Conservation (phyloP, 1,140 invertebrate species). For the Drosophila funebris region DNA sequence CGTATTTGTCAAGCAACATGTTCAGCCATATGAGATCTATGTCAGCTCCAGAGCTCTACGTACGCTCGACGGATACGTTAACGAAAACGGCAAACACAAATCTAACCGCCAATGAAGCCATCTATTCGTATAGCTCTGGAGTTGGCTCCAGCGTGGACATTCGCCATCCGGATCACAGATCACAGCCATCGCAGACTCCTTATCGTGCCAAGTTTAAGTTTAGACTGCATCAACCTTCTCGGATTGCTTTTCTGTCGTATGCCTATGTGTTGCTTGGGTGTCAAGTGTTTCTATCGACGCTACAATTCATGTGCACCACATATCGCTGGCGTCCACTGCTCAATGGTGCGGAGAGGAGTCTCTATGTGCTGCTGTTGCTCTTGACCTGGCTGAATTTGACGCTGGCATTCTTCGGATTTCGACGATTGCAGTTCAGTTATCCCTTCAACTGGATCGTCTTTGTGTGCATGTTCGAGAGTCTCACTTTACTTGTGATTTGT, state of each 20-base stretch:
- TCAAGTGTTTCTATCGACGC: slow-evolving; percentile 41
- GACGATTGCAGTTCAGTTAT: slow-evolving; percentile 45
- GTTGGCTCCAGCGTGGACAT: neutral
- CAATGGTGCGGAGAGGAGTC: slow-evolving; percentile 14
- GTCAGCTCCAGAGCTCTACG: slow-evolving; percentile 32
- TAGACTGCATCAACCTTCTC: neutral
- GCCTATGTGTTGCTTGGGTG: slow-evolving; percentile 38
- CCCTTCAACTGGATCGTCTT: slow-evolving; percentile 63
- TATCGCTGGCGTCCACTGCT: slow-evolving; percentile 45
- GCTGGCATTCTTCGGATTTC: slow-evolving; percentile 52
- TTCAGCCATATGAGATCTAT: slow-evolving; percentile 1
- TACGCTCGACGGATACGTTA: neutral
- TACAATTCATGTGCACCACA: slow-evolving; percentile 50
- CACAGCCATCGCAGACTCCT: neutral
- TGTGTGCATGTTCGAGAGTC: slow-evolving; percentile 51
- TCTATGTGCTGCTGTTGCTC: slow-evolving; percentile 42
- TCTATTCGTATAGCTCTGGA: slow-evolving; percentile 4
- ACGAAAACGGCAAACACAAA: neutral
- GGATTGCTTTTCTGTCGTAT: slow-evolving; percentile 25
- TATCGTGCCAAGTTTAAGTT: neutral
- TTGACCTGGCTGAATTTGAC: slow-evolving; percentile 49
- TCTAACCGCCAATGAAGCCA: neutral
- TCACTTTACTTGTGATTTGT: slow-evolving; percentile 47
- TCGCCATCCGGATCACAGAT: neutral
- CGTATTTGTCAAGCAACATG: slow-evolving; percentile 14